Evolutionary conservation across 2,888 invertebrate genomes (phyloP).

Genomic region (Cryptocephalus primarius): DNA sequence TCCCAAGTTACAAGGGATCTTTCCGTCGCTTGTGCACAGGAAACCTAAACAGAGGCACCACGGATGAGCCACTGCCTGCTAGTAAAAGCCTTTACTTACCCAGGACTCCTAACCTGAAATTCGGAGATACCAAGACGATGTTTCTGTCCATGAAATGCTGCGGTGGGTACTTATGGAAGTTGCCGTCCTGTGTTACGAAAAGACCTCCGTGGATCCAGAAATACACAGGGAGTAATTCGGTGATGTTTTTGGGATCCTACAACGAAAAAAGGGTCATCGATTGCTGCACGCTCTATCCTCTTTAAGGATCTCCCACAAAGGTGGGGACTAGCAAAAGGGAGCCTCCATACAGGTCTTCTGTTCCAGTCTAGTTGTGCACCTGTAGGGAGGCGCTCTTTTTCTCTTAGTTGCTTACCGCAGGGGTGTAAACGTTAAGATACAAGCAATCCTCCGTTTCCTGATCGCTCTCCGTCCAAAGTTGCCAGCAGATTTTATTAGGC

Average conservation of each 20-base stretch:
- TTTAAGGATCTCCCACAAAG: no score
- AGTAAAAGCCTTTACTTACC: constrained; percentile 5
- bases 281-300: no score
- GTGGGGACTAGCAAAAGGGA: no score
- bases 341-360: no score
- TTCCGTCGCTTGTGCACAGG: constrained; percentile 3
- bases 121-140: constrained; percentile 14
- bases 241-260: constrained; percentile 2
- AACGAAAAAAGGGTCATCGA: neutral
- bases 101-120: constrained; percentile 15
- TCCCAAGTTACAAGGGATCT: constrained; percentile 13
- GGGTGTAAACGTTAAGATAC: constrained; percentile 13
- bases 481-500: constrained; percentile 12
- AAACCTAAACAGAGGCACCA: constrained; percentile 1
- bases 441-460: constrained; percentile 11
- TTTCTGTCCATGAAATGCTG: constrained; percentile 13
- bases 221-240: constrained; percentile 15
- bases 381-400: no score
- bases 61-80: neutral
- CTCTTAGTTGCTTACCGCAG: constrained; percentile 4
- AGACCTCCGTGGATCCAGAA: constrained; percentile 22
- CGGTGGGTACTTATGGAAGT: constrained; percentile 10
- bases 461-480: neutral
- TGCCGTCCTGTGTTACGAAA: constrained; percentile 9
- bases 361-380: no score